Percentiles rank a stretch among this genome's conserved stretches.
Conservation (phyloP, 2,888 invertebrate species). For the Auanema freiburgensis region DNA sequence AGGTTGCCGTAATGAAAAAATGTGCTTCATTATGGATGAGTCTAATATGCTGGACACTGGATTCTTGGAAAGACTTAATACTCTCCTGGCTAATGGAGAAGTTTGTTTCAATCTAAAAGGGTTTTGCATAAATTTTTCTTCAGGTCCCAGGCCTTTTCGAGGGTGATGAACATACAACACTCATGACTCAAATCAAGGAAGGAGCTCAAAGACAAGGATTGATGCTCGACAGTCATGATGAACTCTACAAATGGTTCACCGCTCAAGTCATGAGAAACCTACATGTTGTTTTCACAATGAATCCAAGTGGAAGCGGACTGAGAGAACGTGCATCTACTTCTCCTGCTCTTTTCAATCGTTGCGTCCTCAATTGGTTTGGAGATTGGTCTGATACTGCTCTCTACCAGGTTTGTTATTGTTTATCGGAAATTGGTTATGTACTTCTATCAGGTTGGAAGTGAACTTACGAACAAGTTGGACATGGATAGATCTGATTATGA, state of each 20-base stretch:
- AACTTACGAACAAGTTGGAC: slow-evolving; percentile 93
- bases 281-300: slow-evolving; percentile 99
- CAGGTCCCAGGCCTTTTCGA: slow-evolving; percentile 69
- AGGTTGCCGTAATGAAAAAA: slow-evolving; percentile 83
- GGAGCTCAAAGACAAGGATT: slow-evolving; percentile 95
- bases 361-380: slow-evolving; percentile 98
- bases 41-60: slow-evolving; percentile 93
- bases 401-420: slow-evolving; percentile 45
- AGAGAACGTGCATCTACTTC: slow-evolving; percentile 98
- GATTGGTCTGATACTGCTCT: slow-evolving; percentile 95
- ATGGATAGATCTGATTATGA: slow-evolving; percentile 83
- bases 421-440: not conserved
- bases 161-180: slow-evolving; percentile 93
- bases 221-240: slow-evolving; percentile 97
- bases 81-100: slow-evolving; percentile 95
- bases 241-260: slow-evolving; percentile 99
- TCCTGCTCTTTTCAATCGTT: slow-evolving; percentile 96
- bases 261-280: slow-evolving; percentile 92
- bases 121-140: too few relatives aligned
- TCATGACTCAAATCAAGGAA: slow-evolving; percentile 99
- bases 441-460: slow-evolving; percentile 75
- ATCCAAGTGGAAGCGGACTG: slow-evolving; percentile 95
- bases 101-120: too few relatives aligned
- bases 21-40: slow-evolving; percentile 97
- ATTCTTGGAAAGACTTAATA: slow-evolving; percentile 98